Evolutionary conservation across 2,113 vertebrate genomes (phyloP).

Genomic region (Oncorhynchus keta): DNA sequence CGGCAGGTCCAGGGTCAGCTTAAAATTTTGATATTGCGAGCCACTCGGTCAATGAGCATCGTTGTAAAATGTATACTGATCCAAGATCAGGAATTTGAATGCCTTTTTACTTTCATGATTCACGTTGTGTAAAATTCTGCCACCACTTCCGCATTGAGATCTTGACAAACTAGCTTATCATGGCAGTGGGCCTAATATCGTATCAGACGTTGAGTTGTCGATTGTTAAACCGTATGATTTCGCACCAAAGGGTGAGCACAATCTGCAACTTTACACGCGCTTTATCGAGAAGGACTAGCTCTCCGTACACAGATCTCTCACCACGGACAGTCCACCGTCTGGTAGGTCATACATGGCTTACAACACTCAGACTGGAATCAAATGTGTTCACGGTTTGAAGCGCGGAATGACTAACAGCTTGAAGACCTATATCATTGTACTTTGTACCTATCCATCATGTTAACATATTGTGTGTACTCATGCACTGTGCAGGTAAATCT

Average conservation of each 20-base stretch:
- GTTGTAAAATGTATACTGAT: constrained; percentile 8
- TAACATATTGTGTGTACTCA: neutral
- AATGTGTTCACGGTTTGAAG: neutral
- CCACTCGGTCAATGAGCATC: fast-evolving
- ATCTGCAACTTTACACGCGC: constrained; percentile 14
- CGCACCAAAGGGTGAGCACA: neutral
- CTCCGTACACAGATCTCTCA: constrained; percentile 7
- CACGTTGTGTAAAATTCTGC: constrained; percentile 24
- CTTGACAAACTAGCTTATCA: constrained; percentile 28
- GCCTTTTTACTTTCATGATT: neutral
- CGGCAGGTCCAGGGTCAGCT: neutral
- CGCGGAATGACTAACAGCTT: neutral
- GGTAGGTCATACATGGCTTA: constrained; percentile 58
- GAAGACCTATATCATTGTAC: neutral
- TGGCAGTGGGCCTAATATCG: constrained; percentile 35
- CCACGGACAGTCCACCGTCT: constrained; percentile 58
- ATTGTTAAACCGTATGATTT: constrained; percentile 22
- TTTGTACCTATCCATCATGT: neutral
- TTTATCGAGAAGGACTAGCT: neutral
- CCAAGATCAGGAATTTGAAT: constrained; percentile 15
- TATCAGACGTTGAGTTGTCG: constrained; percentile 28
- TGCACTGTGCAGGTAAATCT: constrained; percentile 28
- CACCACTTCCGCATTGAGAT: constrained; percentile 33
- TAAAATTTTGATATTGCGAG: neutral
- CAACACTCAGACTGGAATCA: neutral